Percentiles rank a stretch among this genome's conserved stretches.
These are phyloP conservation scores for Thysanoteuthis rhombus DNA, from an alignment of 2,888 invertebrate species.

Conservation along the genomic window DNA sequence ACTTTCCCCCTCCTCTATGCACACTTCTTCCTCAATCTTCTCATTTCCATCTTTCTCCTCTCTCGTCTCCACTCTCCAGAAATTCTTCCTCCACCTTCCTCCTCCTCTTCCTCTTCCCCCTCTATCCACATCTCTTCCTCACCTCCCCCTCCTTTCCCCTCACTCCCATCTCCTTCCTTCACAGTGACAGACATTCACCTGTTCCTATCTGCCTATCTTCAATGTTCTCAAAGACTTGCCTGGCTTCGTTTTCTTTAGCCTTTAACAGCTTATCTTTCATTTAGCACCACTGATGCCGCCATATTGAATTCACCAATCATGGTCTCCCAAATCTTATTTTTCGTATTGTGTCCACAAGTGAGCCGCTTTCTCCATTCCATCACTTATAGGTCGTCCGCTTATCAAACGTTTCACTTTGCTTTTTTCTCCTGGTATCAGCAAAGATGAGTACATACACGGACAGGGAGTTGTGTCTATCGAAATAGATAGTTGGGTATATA, in stretches of 20 bases:
- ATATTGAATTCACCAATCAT: not conserved
- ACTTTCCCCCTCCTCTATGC: no score
- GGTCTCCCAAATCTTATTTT: not conserved
- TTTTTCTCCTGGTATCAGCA: not conserved
- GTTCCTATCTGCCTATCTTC: not conserved
- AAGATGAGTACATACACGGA: not conserved
- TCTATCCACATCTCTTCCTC: no score
- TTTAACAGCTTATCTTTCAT: not conserved
- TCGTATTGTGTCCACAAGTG: not conserved
- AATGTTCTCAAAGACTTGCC: not conserved
- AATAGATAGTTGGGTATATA: not conserved
- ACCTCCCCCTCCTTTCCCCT: no score
- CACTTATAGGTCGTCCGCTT: not conserved
- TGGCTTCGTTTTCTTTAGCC: not conserved
- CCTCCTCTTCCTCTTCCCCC: no score
- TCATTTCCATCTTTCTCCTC: no score
- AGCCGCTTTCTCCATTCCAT: not conserved
- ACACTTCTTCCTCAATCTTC: no score
- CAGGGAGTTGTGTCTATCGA: not conserved
- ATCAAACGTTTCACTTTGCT: not conserved
- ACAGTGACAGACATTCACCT: no score
- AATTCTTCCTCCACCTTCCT: not conserved
- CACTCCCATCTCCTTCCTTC: not conserved
- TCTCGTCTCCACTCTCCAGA: no score
- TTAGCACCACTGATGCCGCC: not conserved